Percentiles rank a stretch among this genome's conserved stretches.
Conservation (phyloP, 1,140 invertebrate genomes). For the Sycophaga agraensis region DNA sequence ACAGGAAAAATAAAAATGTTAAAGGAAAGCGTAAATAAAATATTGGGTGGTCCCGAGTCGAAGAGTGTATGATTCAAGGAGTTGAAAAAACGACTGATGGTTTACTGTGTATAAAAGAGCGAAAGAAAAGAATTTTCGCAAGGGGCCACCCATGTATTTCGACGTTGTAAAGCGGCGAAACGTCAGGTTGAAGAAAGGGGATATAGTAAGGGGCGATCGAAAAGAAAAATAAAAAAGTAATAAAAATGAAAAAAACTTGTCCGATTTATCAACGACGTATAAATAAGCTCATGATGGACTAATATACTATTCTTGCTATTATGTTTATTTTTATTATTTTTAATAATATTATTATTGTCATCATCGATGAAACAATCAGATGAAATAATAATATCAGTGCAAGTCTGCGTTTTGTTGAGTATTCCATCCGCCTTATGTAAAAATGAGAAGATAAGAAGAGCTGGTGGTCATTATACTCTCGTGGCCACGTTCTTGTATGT, state of each 20-base stretch:
- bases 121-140: neutral
- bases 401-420: constrained; percentile 3
- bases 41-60: neutral
- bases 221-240: neutral
- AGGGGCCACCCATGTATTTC: neutral
- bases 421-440: neutral
- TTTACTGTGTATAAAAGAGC: constrained; percentile 5
- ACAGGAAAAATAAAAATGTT: neutral
- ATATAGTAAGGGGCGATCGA: neutral
- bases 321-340: neutral
- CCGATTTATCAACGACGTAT: constrained; percentile 5
- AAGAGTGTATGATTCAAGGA: constrained; percentile 1
- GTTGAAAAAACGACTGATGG: constrained; percentile 14
- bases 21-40: neutral
- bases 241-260: too few species aligned
- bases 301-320: neutral
- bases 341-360: neutral
- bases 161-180: neutral
- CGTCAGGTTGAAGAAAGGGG: neutral
- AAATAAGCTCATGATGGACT: neutral
- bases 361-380: neutral
- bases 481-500: constrained; percentile 24
- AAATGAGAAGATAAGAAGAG: neutral
- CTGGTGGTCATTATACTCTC: neutral
- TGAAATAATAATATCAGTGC: constrained; percentile 23